These are phyloP conservation scores for Ceyx melanurus DNA, from an alignment of 2,113 vertebrate genomes.

Conservation along the genomic window DNA sequence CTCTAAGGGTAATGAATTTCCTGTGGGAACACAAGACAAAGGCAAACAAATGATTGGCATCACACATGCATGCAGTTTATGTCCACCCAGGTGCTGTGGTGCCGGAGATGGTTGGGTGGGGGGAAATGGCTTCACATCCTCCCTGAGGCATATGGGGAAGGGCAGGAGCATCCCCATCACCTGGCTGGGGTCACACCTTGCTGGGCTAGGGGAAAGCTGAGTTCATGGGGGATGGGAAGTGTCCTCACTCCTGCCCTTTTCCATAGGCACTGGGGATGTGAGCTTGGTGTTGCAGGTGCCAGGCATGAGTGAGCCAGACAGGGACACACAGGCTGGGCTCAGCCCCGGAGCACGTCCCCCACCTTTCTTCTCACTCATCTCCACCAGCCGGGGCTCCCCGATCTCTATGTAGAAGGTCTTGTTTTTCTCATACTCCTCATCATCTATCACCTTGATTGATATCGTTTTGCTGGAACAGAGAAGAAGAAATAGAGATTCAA, in stretches of 20 bases:
- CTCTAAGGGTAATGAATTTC: constrained; percentile 91
- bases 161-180: constrained; percentile 49
- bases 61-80: constrained; percentile 76
- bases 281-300: constrained; percentile 68
- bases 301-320: constrained; percentile 77
- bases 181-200: accelerated
- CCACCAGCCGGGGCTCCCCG: constrained; percentile 92
- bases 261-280: constrained; percentile 67
- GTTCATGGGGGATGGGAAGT: not conserved
- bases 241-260: constrained; percentile 64
- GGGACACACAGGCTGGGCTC: constrained; percentile 74
- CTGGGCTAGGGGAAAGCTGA: not conserved
- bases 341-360: constrained; percentile 77
- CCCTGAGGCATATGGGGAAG: constrained; percentile 46
- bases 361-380: constrained; percentile 99
- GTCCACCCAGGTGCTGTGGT: constrained; percentile 62
- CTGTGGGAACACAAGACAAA: constrained; percentile 94
- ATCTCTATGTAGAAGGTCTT: constrained; percentile 98
- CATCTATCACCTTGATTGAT: constrained; percentile 96
- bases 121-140: constrained; percentile 75
- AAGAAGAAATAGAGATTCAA: constrained; percentile 79
- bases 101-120: constrained; percentile 76
- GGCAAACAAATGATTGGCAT: constrained; percentile 86
- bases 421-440: constrained; percentile 99
- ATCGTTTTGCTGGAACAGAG: constrained; percentile 93